phyloP scores from a whole-genome alignment of 2,113 vertebrate species.

The Haemorhous mexicanus region DNA sequence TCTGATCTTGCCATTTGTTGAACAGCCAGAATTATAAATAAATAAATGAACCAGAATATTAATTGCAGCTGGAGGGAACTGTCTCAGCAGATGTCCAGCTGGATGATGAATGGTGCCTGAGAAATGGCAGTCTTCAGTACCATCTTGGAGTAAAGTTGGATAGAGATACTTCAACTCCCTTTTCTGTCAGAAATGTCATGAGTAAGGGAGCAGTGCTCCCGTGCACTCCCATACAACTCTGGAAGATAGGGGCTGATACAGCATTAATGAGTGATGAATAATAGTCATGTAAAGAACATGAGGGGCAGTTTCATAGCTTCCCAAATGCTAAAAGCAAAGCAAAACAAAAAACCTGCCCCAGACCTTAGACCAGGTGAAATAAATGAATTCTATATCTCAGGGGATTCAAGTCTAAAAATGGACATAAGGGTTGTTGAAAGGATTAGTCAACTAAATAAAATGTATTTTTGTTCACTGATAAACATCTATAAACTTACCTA shows the following conservation, averaged over 20 bases:
- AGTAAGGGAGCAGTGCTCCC: neutral
- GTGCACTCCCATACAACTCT: neutral
- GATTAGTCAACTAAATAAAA: neutral
- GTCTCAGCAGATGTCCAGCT: neutral
- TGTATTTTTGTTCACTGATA: neutral
- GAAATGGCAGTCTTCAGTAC: neutral
- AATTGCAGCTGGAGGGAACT: neutral
- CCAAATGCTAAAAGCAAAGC: neutral
- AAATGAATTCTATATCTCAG: neutral
- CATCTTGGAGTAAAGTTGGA: neutral
- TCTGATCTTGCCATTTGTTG: neutral
- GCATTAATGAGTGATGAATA: neutral
- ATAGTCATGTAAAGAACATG: neutral
- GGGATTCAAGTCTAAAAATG: neutral
- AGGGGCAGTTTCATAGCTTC: neutral
- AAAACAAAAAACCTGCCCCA: neutral
- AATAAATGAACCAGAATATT: neutral
- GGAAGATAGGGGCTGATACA: neutral
- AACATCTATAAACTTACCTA: neutral
- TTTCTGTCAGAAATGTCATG: neutral
- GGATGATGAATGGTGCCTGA: neutral
- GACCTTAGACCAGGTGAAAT: neutral
- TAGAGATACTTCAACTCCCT: neutral
- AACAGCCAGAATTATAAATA: neutral
- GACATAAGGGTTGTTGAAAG: neutral